phyloP scores from a whole-genome alignment of 2,797 vertebrate species.

The Uromys caudimaculatus region DNA sequence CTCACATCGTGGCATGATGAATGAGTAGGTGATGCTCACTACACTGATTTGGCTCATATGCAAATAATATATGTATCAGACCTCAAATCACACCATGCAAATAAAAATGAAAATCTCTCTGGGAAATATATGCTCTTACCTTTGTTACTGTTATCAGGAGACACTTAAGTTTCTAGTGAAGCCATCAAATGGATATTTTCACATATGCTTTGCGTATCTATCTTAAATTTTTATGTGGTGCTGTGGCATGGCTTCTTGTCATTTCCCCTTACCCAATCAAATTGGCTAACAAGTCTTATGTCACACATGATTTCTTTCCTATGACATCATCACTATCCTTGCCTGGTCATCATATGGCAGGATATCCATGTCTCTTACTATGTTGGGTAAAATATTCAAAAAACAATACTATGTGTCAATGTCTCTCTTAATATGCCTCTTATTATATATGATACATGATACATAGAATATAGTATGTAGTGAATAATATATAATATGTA shows the following conservation, averaged over 20 bases:
- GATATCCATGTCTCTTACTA: background rate
- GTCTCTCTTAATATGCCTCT: background rate
- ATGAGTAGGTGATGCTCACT: background rate
- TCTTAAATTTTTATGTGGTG: background rate
- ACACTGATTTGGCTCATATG: background rate
- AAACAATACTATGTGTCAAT: background rate
- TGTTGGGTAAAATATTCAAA: background rate
- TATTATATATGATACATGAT: no score
- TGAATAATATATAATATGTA: no score
- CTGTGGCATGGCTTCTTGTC: background rate
- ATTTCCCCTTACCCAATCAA: background rate
- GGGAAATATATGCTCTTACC: background rate
- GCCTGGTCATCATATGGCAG: background rate
- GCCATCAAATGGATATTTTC: background rate
- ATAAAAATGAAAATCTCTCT: conserved; percentile 13
- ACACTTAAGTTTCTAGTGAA: background rate
- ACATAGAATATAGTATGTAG: no score
- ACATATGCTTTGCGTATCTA: background rate
- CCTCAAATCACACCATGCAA: background rate
- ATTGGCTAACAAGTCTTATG: background rate
- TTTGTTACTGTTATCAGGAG: background rate
- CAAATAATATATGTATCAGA: background rate
- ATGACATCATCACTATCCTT: background rate
- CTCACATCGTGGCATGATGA: background rate
- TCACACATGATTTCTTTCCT: background rate